These are phyloP conservation scores for Beroe ovata DNA, from an alignment of 37 sponge, comb jelly and placozoan genomes.

Conservation along the genomic window DNA sequence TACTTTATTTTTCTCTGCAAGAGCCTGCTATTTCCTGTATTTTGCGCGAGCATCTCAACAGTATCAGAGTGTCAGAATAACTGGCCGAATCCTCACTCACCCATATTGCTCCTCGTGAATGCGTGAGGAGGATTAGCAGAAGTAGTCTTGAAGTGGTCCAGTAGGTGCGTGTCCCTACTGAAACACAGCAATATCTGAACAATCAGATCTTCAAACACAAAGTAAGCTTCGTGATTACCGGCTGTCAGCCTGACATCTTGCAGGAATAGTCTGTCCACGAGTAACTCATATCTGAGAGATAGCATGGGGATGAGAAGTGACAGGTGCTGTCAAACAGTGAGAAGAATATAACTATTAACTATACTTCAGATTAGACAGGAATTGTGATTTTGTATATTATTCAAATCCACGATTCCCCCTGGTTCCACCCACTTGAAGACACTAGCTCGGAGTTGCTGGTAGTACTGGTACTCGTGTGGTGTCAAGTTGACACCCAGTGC, in stretches of 20 bases:
- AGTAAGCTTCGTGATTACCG: constrained; percentile 84
- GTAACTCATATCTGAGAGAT: constrained; percentile 23
- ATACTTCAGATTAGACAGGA: too few species aligned
- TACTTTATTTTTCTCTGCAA: too few species aligned
- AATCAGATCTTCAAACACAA: constrained; percentile 86
- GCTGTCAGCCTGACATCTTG: constrained; percentile 78
- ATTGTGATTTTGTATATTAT: too few species aligned
- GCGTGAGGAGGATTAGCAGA: constrained; percentile 63
- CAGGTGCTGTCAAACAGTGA: too few species aligned
- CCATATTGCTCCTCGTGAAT: constrained; percentile 27
- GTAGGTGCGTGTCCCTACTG: constrained; percentile 62
- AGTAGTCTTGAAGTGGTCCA: constrained; percentile 31
- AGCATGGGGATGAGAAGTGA: too few species aligned
- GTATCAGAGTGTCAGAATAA: too few species aligned
- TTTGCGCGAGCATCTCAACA: too few species aligned
- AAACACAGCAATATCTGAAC: constrained; percentile 71
- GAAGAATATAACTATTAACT: too few species aligned
- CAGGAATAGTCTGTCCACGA: constrained; percentile 39
- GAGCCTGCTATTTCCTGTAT: too few species aligned
- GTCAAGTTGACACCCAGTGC: constrained; percentile 16
- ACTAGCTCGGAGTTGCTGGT: constrained; percentile 27
- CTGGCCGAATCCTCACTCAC: too few species aligned
- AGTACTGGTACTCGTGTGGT: constrained; percentile 25
- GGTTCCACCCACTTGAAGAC: constrained; percentile 55
- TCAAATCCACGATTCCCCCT: too few species aligned